Base-by-base conservation (phyloP, 2,113 vertebrate species). In the Anarhynchus alexandrinus region DNA sequence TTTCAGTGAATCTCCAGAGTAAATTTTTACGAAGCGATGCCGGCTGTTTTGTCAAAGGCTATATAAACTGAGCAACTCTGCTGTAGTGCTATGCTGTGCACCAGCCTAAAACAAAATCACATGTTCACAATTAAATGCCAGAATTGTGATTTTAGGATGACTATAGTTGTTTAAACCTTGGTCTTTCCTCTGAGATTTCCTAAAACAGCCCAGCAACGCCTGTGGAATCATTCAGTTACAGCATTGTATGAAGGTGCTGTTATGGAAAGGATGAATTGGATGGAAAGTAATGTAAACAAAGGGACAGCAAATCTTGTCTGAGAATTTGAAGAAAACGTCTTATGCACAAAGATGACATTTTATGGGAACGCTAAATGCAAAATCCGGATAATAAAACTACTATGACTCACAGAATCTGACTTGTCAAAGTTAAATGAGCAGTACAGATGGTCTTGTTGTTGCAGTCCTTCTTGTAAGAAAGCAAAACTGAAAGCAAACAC, bases 401-500 rank as follows among this genome's bases (percentile, higher is more conserved):
- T 74, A 5, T 42, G 18, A 97, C 98, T 98, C 93, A 96, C 98
- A 61, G 59, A 30, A 94, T 92, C 34, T 90, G n/a, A 55, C 25
- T n/a, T 55, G 47, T 65, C 97, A 97, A 8, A 29, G 80, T 54
- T 25, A 98, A 40, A 6, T 12, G 54, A 10, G 97, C 95, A 11
- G 94, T 27, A 61, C 97, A 98, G 32, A 66, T 57, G 36, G 90
- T 57, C 82, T 82, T 88, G 45, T 82, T 88, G 45, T 36, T 87
- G 72, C 49, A 51, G 45, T 88, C 88, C 91, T 97, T 90, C 94
- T 93, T 89, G 11, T 96, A 97, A 51, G 97, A n/a, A n/a, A n/a
- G 97, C 65, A 98, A 72, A 98, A 72, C 98, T 98, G 94, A 38
- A 93, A 97, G 13, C 67, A 94, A 93, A 94, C 61, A 96, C 52